Evolutionary conservation across 2,113 vertebrate genomes (phyloP).

Genomic region (Riparia riparia): DNA sequence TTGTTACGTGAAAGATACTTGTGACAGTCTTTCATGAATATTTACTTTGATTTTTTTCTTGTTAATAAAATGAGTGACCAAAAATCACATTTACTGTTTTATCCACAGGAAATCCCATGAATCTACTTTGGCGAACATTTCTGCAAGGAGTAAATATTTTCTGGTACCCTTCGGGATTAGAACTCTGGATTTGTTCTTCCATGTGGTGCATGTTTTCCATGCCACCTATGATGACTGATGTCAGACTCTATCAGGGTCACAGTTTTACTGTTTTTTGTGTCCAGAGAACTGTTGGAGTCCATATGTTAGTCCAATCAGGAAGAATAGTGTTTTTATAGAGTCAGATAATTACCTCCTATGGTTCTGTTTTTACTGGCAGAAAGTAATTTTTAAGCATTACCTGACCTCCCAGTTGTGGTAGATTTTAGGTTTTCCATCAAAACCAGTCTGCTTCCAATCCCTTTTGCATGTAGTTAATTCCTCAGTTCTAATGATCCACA

Average conservation of each 20-base stretch:
- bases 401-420: slow-evolving; percentile 4
- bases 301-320: slow-evolving; percentile 54
- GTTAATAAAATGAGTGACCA: not conserved
- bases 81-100: not conserved
- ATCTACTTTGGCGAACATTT: not conserved
- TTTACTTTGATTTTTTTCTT: not conserved
- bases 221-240: slow-evolving; percentile 46
- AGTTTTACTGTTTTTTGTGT: slow-evolving; percentile 10
- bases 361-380: slow-evolving; percentile 52
- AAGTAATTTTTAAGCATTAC: slow-evolving; percentile 40
- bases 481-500: slow-evolving; percentile 16
- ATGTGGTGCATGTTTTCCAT: slow-evolving; percentile 36
- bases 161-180: not conserved
- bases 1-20: not conserved
- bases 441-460: not conserved
- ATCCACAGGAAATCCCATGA: not conserved
- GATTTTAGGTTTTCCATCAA: slow-evolving; percentile 37
- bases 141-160: slow-evolving; percentile 17
- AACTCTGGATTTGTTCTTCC: slow-evolving; percentile 35
- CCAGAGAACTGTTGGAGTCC: not conserved
- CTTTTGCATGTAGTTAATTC: slow-evolving; percentile 24
- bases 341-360: slow-evolving; percentile 45
- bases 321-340: slow-evolving; percentile 27
- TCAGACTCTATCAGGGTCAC: slow-evolving; percentile 27
- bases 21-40: not conserved